Evolutionary conservation across 2,113 vertebrate genomes (phyloP).

Genomic region (Danionella cerebrum): DNA sequence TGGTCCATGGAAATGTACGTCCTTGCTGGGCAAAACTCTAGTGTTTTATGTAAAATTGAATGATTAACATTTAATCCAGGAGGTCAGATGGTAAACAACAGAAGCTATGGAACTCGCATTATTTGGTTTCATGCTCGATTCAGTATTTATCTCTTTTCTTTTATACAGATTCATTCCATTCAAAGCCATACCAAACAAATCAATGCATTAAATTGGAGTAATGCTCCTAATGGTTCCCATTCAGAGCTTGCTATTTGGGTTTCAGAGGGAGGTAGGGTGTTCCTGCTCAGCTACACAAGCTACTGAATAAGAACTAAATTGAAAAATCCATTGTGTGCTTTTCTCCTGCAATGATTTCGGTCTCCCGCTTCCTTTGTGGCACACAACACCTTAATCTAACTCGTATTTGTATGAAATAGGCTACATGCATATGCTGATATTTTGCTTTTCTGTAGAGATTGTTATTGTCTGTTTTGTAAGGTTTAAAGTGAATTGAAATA

Average conservation of each 20-base stretch:
- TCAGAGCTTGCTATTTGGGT: constrained; percentile 29
- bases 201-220: constrained; percentile 39
- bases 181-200: constrained; percentile 40
- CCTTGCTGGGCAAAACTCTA: background rate
- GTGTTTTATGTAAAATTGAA: constrained; percentile 29
- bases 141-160: constrained; percentile 1
- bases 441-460: background rate
- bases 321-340: constrained; percentile 31
- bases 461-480: background rate
- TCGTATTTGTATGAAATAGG: constrained; percentile 5
- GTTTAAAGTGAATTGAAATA: background rate
- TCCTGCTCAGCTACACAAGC: constrained; percentile 27
- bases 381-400: constrained; percentile 1
- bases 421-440: background rate
- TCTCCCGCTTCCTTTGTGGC: constrained; percentile 10
- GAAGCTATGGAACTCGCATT: constrained; percentile 8
- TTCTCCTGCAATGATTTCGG: constrained; percentile 4
- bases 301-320: constrained; percentile 29
- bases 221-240: constrained; percentile 32
- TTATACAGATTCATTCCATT: constrained; percentile 20
- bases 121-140: constrained; percentile 13
- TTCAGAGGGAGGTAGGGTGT: constrained; percentile 17
- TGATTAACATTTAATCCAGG: constrained; percentile 13
- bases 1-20: constrained; percentile 14
- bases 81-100: background rate